Percentiles rank a stretch among this genome's conserved stretches.
These are phyloP conservation scores for Sebastes reedi DNA, from an alignment of 2,797 vertebrate genomes.

Conservation along the genomic window DNA sequence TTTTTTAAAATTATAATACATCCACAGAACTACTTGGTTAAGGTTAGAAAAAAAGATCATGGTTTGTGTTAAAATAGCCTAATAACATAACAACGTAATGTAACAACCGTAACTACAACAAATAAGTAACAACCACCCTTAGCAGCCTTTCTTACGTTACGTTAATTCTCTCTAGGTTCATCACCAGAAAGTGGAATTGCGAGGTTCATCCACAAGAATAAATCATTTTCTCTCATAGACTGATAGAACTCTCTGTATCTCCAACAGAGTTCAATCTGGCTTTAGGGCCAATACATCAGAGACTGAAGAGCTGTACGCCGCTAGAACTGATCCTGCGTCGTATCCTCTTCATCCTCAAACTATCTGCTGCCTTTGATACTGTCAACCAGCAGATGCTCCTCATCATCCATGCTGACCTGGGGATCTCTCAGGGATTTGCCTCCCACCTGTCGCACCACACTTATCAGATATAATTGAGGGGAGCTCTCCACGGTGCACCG, in stretches of 20 bases:
- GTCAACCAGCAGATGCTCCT: slow-evolving; percentile 21
- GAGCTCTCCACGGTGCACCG: background rate
- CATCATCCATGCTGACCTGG: slow-evolving; percentile 41
- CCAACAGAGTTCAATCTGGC: background rate
- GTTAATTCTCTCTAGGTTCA: background rate
- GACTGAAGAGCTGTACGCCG: background rate
- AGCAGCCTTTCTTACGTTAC: no score
- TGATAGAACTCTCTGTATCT: background rate
- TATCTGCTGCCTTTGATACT: slow-evolving; percentile 34
- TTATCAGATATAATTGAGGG: slow-evolving; percentile 40
- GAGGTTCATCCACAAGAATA: background rate
- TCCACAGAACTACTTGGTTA: no score
- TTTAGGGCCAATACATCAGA: background rate
- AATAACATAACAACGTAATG: no score
- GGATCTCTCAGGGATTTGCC: slow-evolving; percentile 31
- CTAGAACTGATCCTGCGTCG: background rate
- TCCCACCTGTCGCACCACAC: slow-evolving; percentile 13
- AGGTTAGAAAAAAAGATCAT: no score
- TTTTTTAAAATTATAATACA: no score
- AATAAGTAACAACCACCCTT: no score
- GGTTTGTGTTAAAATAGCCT: no score
- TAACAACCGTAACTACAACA: no score
- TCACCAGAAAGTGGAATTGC: background rate
- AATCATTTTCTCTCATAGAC: background rate
- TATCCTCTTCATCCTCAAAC: slow-evolving; percentile 24